phyloP scores from a whole-genome alignment of 2,888 invertebrate genomes.

The Labia minor region DNA sequence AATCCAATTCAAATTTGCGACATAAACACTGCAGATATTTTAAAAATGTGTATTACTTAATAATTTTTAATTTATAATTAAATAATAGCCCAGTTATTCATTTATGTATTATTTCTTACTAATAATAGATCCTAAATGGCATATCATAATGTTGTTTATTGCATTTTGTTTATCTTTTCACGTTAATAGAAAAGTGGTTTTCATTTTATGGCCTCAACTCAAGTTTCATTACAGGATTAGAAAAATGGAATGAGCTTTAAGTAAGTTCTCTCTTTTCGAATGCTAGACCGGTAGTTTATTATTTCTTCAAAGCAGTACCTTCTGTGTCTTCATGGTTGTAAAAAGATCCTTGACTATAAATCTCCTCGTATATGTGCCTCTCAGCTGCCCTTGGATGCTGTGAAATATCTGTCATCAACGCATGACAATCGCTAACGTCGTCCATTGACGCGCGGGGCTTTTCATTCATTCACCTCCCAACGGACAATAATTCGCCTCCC shows the following conservation, averaged over 20 bases:
- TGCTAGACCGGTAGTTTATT: not conserved
- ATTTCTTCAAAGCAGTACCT: slow-evolving; percentile 1
- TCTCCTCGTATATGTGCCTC: not conserved
- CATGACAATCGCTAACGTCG: not conserved
- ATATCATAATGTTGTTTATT: not conserved
- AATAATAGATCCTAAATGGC: no score
- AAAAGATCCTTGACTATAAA: not conserved
- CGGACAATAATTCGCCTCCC: not conserved
- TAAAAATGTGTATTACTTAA: no score
- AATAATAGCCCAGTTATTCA: no score
- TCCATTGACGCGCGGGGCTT: not conserved
- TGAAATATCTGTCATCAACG: not conserved
- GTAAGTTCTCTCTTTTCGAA: no score
- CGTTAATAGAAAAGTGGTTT: not conserved
- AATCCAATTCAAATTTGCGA: no score
- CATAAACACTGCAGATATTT: no score
- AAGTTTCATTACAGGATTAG: no score
- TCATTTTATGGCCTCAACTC: no score
- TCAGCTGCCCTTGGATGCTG: not conserved
- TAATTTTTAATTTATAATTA: no score
- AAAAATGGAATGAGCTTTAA: no score
- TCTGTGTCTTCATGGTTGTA: not conserved
- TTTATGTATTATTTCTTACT: no score
- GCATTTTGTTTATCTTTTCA: not conserved
- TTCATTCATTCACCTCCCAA: not conserved